phyloP scores from a whole-genome alignment of 2,888 invertebrate species.

The Norana najaformis region DNA sequence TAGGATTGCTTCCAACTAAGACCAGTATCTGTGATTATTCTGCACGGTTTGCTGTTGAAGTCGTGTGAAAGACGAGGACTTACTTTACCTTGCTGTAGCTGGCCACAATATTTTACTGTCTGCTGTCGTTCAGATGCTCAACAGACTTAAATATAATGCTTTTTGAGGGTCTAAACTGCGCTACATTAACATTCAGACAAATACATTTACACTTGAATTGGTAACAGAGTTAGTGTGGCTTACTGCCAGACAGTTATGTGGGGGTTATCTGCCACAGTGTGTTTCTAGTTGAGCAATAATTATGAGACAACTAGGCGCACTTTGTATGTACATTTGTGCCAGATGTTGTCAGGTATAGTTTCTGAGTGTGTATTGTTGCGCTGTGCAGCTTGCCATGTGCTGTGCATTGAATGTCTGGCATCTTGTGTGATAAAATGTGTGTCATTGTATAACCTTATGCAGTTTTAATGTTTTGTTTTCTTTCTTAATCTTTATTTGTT shows the following conservation, averaged over 20 bases:
- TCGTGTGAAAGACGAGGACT: too few relatives aligned
- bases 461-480: neutral
- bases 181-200: neutral
- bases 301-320: neutral
- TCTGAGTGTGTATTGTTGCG: neutral
- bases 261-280: neutral
- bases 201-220: neutral
- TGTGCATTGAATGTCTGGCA: neutral
- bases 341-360: too few relatives aligned
- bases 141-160: too few relatives aligned
- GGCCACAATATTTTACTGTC: too few relatives aligned
- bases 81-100: too few relatives aligned
- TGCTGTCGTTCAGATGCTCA: too few relatives aligned
- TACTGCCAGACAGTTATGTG: neutral
- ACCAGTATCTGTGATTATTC: neutral
- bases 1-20: too few relatives aligned
- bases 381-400: neutral
- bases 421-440: neutral
- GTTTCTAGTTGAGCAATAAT: neutral
- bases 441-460: slow-evolving; percentile 19
- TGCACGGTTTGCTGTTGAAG: too few relatives aligned
- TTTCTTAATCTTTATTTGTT: slow-evolving; percentile 22
- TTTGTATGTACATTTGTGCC: neutral
- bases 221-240: neutral
- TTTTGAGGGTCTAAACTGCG: too few relatives aligned